These are phyloP conservation scores for Dermatophagoides farinae DNA, from an alignment of 1,140 invertebrate species.

Conservation along the genomic window DNA sequence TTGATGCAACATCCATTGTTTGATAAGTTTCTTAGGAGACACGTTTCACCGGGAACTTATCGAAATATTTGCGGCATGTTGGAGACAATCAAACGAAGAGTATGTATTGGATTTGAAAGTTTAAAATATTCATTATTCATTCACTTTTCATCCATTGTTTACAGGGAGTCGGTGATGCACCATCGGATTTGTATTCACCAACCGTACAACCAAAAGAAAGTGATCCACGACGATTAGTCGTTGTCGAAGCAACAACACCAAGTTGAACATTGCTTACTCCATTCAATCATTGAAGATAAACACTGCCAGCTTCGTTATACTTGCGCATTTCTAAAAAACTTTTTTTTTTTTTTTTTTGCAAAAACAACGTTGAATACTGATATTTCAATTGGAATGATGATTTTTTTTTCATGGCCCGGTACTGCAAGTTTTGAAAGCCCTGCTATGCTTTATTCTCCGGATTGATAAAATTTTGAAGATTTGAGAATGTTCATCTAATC, in stretches of 20 bases:
- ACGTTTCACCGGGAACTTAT: slow-evolving; percentile 40
- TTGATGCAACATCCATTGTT: slow-evolving; percentile 39
- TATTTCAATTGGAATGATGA: no score
- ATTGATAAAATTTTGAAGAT: no score
- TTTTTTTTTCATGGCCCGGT: no score
- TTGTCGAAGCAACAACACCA: neutral
- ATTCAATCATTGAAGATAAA: no score
- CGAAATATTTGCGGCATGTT: slow-evolving; percentile 44
- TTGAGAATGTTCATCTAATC: no score
- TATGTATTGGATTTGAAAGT: neutral
- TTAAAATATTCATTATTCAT: neutral
- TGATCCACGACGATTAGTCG: neutral
- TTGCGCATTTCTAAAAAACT: no score
- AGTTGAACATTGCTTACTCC: no score
- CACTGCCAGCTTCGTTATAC: no score
- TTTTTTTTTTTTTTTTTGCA: no score
- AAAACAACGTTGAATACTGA: no score
- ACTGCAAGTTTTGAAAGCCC: no score
- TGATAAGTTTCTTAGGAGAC: slow-evolving; percentile 38
- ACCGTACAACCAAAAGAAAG: neutral
- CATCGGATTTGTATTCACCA: slow-evolving; percentile 2
- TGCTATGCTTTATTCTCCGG: no score
- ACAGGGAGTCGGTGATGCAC: slow-evolving; percentile 17
- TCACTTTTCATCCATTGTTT: neutral
- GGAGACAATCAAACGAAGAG: slow-evolving; percentile 30